Evolutionary conservation across 2,113 vertebrate species (phyloP), one percentile per base, ranked within the genome.

Genomic region (Ammodytes marinus): DNA sequence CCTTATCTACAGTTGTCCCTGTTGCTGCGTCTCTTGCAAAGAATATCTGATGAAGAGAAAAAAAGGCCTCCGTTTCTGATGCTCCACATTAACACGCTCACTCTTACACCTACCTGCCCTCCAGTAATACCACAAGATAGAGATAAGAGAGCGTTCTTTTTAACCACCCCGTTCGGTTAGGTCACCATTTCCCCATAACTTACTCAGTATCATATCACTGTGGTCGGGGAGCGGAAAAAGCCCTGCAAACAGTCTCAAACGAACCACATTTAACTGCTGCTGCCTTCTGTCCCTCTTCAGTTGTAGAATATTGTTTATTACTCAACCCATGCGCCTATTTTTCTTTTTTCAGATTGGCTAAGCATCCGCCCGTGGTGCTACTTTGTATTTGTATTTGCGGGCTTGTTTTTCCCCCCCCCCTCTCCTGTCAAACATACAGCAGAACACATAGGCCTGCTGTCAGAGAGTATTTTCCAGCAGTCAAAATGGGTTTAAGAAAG

Each of bases 391-490:
- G 89, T 85, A 27, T 27, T 27, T 77, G 86, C 84, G 88, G 85
- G 67, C 78, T 27, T 90, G 87, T 86, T 87, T 89, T 90, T 85
- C 2, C 2, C 27, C 27, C 27, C 27, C 27, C 27, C 84, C 90
- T 88, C 87, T 88, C 53, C 92, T 92, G 91, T 93, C 93, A 94
- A 85, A 91, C 87, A 85, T 81, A 68, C 76, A 85, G 89, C 83
- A 73, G 80, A 92, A 92, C 92, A 92, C 87, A 88, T 81, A 75
- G 89, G 80, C 85, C 91, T 82, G 85, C 92, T 94, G 93, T 93
- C 93, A 94, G 72, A 60, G 83, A 88, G 83, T 86, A 89, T 94
- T 93, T 93, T 90, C 89, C 83, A 85, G 82, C 91, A 88, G 81
- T 81, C 89, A 82, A 86, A 91, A 87, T 27, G 81, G 85, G 83